Conservation (phyloP, 2,113 vertebrate species). For the Callopanchax toddi region DNA sequence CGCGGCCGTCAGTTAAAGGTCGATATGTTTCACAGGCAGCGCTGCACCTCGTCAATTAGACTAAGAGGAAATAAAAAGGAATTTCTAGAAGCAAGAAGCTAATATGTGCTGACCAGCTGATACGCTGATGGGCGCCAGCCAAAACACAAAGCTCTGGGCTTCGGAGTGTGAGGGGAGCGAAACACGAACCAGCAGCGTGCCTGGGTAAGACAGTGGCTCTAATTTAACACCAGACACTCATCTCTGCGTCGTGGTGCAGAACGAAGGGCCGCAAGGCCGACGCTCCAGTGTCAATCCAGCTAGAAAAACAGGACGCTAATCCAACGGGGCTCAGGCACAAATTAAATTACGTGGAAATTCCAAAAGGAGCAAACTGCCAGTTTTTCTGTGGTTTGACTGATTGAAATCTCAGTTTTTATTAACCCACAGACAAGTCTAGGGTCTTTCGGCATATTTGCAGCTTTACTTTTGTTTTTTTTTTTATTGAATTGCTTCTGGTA, state of each 20-base stretch:
- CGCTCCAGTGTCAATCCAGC: slow-evolving; percentile 73
- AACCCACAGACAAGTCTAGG: slow-evolving; percentile 29
- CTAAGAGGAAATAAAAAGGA: slow-evolving; percentile 52
- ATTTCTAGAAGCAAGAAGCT: no score
- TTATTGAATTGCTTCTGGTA: no score
- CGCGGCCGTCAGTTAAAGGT: slow-evolving; percentile 18
- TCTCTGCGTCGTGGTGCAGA: slow-evolving; percentile 57
- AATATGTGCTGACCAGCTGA: no score
- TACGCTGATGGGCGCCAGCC: no score
- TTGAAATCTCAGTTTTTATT: slow-evolving; percentile 48
- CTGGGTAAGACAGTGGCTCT: slow-evolving; percentile 65
- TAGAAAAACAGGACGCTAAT: slow-evolving; percentile 68
- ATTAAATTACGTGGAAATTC: slow-evolving; percentile 69
- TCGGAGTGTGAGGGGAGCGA: slow-evolving; percentile 19
- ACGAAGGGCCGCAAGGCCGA: slow-evolving; percentile 31
- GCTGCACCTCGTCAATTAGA: slow-evolving; percentile 24
- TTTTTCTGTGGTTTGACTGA: slow-evolving; percentile 28
- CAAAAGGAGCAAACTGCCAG: slow-evolving; percentile 18
- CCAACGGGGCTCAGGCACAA: slow-evolving; percentile 58
- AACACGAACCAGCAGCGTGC: slow-evolving; percentile 32
- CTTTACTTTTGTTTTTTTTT: no score
- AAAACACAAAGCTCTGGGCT: slow-evolving; percentile 61
- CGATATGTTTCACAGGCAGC: slow-evolving; percentile 39
- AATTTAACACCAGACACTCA: slow-evolving; percentile 49
- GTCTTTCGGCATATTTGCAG: slow-evolving; percentile 19